These are phyloP conservation scores for Nomada fucata DNA, from an alignment of 2,888 invertebrate genomes.

Conservation along the genomic window DNA sequence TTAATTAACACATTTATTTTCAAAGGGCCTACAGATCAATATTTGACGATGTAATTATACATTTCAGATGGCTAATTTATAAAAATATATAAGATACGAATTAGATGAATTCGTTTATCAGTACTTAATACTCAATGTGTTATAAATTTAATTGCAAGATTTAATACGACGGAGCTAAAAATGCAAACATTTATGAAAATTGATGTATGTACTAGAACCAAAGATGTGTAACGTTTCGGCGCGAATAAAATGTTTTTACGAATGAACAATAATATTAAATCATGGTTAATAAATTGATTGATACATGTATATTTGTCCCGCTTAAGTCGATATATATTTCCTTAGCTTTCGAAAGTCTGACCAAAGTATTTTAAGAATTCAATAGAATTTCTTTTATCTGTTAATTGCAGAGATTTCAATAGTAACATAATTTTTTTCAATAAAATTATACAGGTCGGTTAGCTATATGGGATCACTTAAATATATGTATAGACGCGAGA, in stretches of 20 bases:
- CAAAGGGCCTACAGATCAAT: not conserved
- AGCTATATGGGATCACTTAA: no score
- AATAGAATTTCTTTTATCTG: not conserved
- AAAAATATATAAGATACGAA: not conserved
- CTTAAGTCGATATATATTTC: no score
- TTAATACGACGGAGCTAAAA: not conserved
- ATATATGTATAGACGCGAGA: no score
- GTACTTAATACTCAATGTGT: constrained; percentile 64
- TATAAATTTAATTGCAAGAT: not conserved
- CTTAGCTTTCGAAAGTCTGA: no score
- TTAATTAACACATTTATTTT: not conserved
- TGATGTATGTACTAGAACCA: constrained; percentile 15
- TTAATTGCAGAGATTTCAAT: no score
- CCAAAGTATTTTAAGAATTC: constrained; percentile 1
- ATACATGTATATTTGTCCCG: no score
- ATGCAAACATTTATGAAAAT: not conserved
- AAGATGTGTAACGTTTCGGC: constrained; percentile 17
- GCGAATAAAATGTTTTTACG: not conserved
- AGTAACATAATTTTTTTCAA: no score
- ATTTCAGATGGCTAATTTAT: not conserved
- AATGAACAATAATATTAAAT: no score
- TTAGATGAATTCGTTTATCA: constrained; percentile 27
- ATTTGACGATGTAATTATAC: not conserved
- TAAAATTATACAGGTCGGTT: no score
- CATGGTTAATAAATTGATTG: no score